Percentiles rank a stretch among this genome's conserved stretches.
Evolutionary conservation across 37 sponge, comb jelly and placozoan species (phyloP).

Genomic region (Ephydatia muelleri): DNA sequence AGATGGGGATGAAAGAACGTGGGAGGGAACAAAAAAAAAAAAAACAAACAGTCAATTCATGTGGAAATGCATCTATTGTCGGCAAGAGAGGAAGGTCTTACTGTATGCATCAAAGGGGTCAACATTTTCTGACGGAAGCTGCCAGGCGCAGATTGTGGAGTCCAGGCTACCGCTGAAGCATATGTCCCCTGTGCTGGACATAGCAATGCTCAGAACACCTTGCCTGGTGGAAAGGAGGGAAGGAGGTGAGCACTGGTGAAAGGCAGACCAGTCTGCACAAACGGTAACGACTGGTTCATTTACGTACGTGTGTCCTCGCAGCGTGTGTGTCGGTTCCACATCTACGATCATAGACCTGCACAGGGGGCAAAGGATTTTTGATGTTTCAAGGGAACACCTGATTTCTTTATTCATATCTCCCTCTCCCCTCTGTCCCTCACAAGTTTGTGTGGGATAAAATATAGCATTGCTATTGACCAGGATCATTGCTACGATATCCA

Average conservation of each 20-base stretch:
- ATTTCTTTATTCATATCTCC: too few relatives aligned
- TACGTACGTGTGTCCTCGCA: slow-evolving; percentile 78
- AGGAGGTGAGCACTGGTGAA: too few relatives aligned
- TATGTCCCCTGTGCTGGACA: slow-evolving; percentile 43
- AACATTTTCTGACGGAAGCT: slow-evolving; percentile 42
- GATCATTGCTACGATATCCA: too few relatives aligned
- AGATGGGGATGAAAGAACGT: too few relatives aligned
- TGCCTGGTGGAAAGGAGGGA: slow-evolving; percentile 23
- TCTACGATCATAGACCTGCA: slow-evolving; percentile 66
- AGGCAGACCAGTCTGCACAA: not conserved
- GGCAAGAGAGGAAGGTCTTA: not conserved
- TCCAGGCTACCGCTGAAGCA: slow-evolving; percentile 72
- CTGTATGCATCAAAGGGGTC: slow-evolving; percentile 77
- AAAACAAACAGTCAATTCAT: too few relatives aligned
- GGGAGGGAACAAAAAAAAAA: too few relatives aligned
- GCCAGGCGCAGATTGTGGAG: slow-evolving; percentile 67
- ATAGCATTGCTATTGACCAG: too few relatives aligned
- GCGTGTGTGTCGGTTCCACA: slow-evolving; percentile 89
- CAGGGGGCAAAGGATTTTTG: not conserved
- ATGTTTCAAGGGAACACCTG: too few relatives aligned
- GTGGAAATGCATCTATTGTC: too few relatives aligned
- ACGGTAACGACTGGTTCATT: not conserved
- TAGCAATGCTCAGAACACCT: slow-evolving; percentile 52
- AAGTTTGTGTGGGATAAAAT: too few relatives aligned
- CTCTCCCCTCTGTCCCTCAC: too few relatives aligned